These are phyloP conservation scores for Agrenia bidenticulata DNA, from an alignment of 2,888 invertebrate genomes.

Conservation along the genomic window DNA sequence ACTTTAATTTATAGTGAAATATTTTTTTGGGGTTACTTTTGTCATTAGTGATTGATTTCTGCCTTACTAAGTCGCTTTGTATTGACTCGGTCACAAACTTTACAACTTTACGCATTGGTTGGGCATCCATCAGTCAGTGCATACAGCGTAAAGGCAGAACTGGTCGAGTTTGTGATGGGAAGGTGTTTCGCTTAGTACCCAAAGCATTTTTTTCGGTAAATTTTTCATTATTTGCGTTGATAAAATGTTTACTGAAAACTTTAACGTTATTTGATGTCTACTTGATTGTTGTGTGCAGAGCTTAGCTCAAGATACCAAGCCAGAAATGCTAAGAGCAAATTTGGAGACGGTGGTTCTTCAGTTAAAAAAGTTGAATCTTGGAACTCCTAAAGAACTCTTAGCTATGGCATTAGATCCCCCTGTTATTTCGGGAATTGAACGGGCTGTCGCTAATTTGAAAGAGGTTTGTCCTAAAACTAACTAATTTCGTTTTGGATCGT, in stretches of 20 bases:
- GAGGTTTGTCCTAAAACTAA: conserved; percentile 61
- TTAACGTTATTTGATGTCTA: neutral
- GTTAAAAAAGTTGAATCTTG: conserved; percentile 79
- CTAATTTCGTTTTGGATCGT: neutral
- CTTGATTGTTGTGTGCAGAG: conserved; percentile 17
- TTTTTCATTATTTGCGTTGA: neutral
- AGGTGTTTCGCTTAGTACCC: conserved; percentile 76
- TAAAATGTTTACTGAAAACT: too few relatives aligned
- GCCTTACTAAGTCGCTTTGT: conserved; percentile 78
- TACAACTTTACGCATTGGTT: conserved; percentile 72
- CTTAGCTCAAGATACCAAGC: conserved; percentile 60
- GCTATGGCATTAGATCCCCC: conserved; percentile 85
- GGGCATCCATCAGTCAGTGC: conserved; percentile 89
- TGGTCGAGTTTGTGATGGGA: conserved; percentile 67
- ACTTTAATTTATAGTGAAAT: conserved; percentile 4
- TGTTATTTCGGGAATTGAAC: conserved; percentile 74
- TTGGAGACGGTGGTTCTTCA: conserved; percentile 78
- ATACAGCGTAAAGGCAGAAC: conserved; percentile 87
- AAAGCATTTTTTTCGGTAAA: conserved; percentile 59
- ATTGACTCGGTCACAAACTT: conserved; percentile 77
- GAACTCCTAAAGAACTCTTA: conserved; percentile 74
- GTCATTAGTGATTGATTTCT: conserved; percentile 83
- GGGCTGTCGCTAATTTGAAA: conserved; percentile 78
- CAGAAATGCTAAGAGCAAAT: conserved; percentile 79
- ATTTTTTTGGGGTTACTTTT: neutral